Evolutionary conservation across 1,140 invertebrate species (phyloP).

Genomic region (Phymastichus coffea): DNA sequence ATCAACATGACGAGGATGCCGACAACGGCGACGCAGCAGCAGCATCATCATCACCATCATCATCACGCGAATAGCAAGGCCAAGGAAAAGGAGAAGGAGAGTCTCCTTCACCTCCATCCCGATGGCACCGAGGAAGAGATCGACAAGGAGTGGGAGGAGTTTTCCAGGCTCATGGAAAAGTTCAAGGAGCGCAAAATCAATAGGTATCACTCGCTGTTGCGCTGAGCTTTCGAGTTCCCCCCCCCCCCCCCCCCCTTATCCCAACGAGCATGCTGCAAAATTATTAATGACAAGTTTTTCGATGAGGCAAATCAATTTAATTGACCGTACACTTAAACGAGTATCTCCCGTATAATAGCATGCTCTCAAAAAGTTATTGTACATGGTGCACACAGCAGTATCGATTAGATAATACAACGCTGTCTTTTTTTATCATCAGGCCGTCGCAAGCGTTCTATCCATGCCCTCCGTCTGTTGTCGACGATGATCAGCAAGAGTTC

Average conservation of each 20-base stretch:
- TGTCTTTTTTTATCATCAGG: constrained; percentile 38
- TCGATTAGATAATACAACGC: no score
- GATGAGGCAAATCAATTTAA: no score
- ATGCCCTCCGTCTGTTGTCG: constrained; percentile 59
- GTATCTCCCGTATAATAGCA: no score
- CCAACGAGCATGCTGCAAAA: not conserved
- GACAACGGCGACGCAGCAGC: no score
- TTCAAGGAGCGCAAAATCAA: constrained; percentile 56
- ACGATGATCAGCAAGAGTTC: constrained; percentile 59
- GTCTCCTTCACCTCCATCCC: constrained; percentile 44
- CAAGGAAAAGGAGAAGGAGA: constrained; percentile 56
- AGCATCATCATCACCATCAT: no score
- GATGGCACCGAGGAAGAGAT: constrained; percentile 56
- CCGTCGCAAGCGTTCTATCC: constrained; percentile 67
- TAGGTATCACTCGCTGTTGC: constrained; percentile 45
- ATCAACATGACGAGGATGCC: constrained; percentile 37
- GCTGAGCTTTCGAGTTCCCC: not conserved
- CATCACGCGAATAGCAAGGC: constrained; percentile 32
- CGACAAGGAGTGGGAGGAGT: constrained; percentile 62
- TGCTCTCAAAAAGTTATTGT: no score
- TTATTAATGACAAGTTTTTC: no score
- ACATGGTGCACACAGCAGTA: no score
- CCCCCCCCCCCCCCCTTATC: not conserved
- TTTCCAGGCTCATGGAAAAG: constrained; percentile 60
- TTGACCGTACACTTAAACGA: no score